Evolutionary conservation across 2,888 invertebrate genomes (phyloP), one percentile per base, ranked within the genome.

Genomic region (Ormia ochracea): DNA sequence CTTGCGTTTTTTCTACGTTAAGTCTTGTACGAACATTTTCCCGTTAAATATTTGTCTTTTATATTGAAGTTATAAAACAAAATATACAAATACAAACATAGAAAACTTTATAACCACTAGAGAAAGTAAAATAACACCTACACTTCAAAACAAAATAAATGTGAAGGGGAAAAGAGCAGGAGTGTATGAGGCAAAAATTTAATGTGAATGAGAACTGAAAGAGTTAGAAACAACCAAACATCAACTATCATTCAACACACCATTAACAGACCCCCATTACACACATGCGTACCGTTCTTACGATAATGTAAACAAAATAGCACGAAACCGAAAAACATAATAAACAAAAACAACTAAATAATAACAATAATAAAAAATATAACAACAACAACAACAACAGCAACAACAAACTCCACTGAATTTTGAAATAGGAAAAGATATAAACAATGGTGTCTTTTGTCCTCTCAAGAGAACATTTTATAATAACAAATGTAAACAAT

Each of bases 401-500:
- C 50, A 72, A 50, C 19, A 66, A 50, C 59, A 54, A 68, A 17
- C 50, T 12, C 17, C 43, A 43, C 33, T 63, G 28, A 50, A 58
- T 48, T 65, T 31, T 2, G 9, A 75, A 58, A 63, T n/a, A 48
- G n/a, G 1, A 26, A 45, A 63, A 19, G 14, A 19, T n/a, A 69
- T 73, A 69, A 78, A 73, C 68, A 63, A 50, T 74, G 61, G 41
- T 43, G 63, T 63, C 26, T 56, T 48, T 63, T 66, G 63, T 52
- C 50, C 63, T 78, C 58, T 63, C 78, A 48, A 36, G 74, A 65
- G 74, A 74, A 78, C 74, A 78, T 74, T 74, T 78, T 74, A 78
- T 78, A 74, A 78, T 65, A 74, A 74, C 43, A 74, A 73, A 78
- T 69, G 74, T 52, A 65, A 78, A 78, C 69, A 69, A 74, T 69